Evolutionary conservation across 2,113 vertebrate species (phyloP).

Genomic region (Zosterops japonicus): DNA sequence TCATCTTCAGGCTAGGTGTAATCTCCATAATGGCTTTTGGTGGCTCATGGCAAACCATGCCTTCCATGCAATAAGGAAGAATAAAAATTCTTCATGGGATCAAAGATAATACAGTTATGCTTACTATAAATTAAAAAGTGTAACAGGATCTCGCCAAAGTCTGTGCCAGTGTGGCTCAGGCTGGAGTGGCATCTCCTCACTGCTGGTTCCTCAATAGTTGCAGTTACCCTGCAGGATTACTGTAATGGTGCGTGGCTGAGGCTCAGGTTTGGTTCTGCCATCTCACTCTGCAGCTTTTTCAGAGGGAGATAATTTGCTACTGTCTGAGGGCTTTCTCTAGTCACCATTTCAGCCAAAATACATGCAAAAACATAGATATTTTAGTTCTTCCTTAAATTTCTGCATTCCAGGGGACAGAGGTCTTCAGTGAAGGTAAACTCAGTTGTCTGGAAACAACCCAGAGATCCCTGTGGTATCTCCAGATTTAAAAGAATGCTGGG

Average conservation of each 20-base stretch:
- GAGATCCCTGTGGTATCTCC: neutral
- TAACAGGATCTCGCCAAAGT: neutral
- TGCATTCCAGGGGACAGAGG: neutral
- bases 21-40: neutral
- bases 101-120: neutral
- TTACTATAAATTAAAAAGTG: neutral
- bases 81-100: neutral
- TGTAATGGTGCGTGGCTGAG: too few species aligned
- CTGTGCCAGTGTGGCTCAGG: accelerated
- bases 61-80: neutral
- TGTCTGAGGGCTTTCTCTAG: neutral
- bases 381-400: neutral
- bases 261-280: neutral
- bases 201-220: neutral
- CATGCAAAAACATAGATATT: neutral
- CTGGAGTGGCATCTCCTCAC: neutral
- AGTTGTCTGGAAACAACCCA: neutral
- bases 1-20: neutral
- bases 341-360: neutral
- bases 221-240: neutral
- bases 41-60: neutral
- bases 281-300: neutral
- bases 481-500: neutral
- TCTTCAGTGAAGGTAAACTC: neutral
- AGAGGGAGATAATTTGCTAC: neutral